Evolutionary conservation across 1,140 invertebrate genomes (phyloP), one percentile per base, ranked within the genome.

Genomic region (Megalonaias nervosa): DNA sequence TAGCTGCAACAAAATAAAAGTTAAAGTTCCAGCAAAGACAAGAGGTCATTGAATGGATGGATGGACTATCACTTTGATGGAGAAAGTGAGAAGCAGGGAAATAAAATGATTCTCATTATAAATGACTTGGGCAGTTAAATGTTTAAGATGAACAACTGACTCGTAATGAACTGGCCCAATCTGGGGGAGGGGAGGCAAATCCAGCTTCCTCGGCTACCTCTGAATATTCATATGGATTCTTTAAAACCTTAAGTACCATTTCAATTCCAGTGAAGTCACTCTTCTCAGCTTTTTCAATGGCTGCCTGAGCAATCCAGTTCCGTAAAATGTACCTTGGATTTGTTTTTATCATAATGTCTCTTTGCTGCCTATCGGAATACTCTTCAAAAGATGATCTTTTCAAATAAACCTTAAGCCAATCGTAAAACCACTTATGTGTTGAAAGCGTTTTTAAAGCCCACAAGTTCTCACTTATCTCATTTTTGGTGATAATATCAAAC

Each of bases 301-400:
- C 93, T 67, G 92, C 86, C 79, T 94, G 93, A 3, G 93, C 91
- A 76, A 94, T 91, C 92, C 93, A 94, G 81, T 94, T 94, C 55
- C 94, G 88, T 2, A 94, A 90, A 2, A 94, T 89, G 83, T 87
- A 91, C 67, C 86, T 82, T 6, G 94, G 94, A 87, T 94, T 94
- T 2, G 89, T 90, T 19, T 81, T 85, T 17, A 91, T 81, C 93
- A 94, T 94, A 2, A 85, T 26, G 19, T 88, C 82, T 67, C 88
- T 87, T 71, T 93, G 88, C 16, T 80, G 23, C 9, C 59, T 58
- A 66, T 89, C 85, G n/a, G 76, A 65, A 56, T 79, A 79, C 0
- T 81, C 75, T 77, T 92, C 67, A 16, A 23, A 5, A 23, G 21
- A 15, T 17, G 83, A 56, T 73, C 81, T 72, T 64, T 82, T 71